phyloP scores from a whole-genome alignment of 2,113 vertebrate genomes.

The Verasper variegatus region DNA sequence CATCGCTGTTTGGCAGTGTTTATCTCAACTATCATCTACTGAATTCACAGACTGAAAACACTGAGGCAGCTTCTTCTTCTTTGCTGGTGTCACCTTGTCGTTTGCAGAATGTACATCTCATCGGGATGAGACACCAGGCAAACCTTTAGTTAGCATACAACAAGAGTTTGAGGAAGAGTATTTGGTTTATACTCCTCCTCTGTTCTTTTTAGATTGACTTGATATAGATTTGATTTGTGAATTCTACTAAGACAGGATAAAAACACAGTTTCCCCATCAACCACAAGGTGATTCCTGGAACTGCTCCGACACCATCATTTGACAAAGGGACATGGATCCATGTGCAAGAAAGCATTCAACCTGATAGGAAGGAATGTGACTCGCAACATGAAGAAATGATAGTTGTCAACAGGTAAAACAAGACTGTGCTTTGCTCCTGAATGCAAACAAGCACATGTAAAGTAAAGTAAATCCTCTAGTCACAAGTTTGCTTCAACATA shows the following conservation, averaged over 20 bases:
- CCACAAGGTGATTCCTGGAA: neutral
- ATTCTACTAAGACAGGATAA: conserved; percentile 41
- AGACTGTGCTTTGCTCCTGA: conserved; percentile 41
- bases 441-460: conserved; percentile 43
- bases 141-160: conserved; percentile 22
- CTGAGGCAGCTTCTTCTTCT: conserved; percentile 27
- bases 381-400: conserved; percentile 42
- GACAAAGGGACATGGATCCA: conserved; percentile 1
- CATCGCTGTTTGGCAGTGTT: conserved; percentile 72
- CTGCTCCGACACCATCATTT: conserved; percentile 2
- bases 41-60: conserved; percentile 35
- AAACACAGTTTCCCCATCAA: conserved; percentile 41
- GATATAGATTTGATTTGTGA: conserved; percentile 19
- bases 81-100: conserved; percentile 28
- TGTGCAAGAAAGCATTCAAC: conserved; percentile 52
- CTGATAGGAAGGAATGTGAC: conserved; percentile 41
- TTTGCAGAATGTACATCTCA: conserved; percentile 17
- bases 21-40: conserved; percentile 47
- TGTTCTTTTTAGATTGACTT: conserved; percentile 43
- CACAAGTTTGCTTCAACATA: conserved; percentile 37
- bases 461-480: conserved; percentile 20
- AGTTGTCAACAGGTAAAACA: conserved; percentile 29
- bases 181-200: conserved; percentile 38
- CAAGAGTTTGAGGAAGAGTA: conserved; percentile 18
- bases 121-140: conserved; percentile 30